phyloP scores from a whole-genome alignment of 2,113 vertebrate genomes.

The Tetraodon nigroviridis region DNA sequence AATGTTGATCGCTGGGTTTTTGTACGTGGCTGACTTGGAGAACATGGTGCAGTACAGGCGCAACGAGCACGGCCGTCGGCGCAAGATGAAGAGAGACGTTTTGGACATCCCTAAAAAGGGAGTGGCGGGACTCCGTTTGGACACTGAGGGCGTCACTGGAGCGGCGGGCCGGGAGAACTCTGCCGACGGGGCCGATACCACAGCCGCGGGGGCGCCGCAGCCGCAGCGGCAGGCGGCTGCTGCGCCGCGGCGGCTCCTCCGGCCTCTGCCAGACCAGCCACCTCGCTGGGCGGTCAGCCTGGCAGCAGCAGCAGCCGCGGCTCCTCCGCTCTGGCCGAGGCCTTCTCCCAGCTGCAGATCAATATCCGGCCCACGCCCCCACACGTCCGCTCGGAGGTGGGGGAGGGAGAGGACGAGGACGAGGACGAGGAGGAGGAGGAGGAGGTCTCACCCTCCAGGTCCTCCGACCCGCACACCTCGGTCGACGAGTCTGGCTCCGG shows the following conservation, averaged over 20 bases:
- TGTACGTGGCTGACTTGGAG: constrained; percentile 96
- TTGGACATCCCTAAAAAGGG: constrained; percentile 98
- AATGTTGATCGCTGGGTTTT: constrained; percentile 97
- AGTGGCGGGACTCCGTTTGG: constrained; percentile 93
- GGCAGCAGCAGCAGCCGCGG: constrained; percentile 49
- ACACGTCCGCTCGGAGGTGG: constrained; percentile 77
- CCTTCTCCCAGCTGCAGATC: constrained; percentile 85
- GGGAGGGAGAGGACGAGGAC: constrained; percentile 84
- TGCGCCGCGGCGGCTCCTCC: constrained; percentile 21
- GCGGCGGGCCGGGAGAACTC: constrained; percentile 82
- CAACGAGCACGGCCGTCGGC: constrained; percentile 93
- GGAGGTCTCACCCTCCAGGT: constrained; percentile 75
- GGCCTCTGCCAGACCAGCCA: constrained; percentile 73
- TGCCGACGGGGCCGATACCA: constrained; percentile 86
- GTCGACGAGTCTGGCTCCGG: constrained; percentile 87
- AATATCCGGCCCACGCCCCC: constrained; percentile 68
- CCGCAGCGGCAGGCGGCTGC: constrained; percentile 32
- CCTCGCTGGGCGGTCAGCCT: constrained; percentile 80
- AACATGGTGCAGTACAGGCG: constrained; percentile 99
- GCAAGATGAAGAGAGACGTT: constrained; percentile 96
- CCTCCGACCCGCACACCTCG: constrained; percentile 79
- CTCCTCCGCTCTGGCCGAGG: constrained; percentile 79
- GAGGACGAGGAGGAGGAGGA: constrained; percentile 79
- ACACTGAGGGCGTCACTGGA: constrained; percentile 80
- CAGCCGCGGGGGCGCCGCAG: constrained; percentile 53